phyloP scores from a whole-genome alignment of 1,140 invertebrate genomes.

The Ceratosolen fusciceps region DNA sequence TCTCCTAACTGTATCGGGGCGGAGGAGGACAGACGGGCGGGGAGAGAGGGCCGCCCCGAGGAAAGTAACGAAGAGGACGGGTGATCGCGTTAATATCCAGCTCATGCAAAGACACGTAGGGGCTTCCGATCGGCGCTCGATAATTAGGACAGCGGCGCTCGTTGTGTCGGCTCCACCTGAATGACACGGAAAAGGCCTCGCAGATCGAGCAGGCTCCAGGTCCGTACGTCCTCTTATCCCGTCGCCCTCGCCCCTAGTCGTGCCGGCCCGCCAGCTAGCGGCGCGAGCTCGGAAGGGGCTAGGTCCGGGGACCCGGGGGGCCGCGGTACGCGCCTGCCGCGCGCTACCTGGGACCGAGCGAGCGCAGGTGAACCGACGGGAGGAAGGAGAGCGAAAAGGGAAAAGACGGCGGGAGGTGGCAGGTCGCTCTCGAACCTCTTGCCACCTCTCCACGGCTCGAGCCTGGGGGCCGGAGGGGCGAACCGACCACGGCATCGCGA shows the following conservation, averaged over 20 bases:
- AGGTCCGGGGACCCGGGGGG: background rate
- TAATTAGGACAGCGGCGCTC: slow-evolving; percentile 26
- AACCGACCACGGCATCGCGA: background rate
- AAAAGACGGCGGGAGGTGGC: slow-evolving; percentile 50
- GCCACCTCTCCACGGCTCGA: slow-evolving; percentile 33
- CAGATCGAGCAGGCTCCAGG: background rate
- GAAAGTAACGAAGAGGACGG: background rate
- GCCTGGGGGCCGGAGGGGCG: background rate
- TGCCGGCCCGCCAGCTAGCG: background rate
- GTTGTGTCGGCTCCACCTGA: slow-evolving; percentile 9
- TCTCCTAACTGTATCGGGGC: slow-evolving; percentile 14
- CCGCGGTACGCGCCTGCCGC: slow-evolving; percentile 29
- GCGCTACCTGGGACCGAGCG: slow-evolving; percentile 18
- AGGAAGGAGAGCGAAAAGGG: slow-evolving; percentile 52
- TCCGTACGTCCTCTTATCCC: background rate
- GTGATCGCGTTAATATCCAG: slow-evolving; percentile 15
- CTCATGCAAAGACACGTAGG: background rate
- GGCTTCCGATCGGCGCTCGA: slow-evolving; percentile 10
- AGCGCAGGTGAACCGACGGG: slow-evolving; percentile 34
- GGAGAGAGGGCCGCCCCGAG: no score
- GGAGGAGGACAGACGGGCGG: no score
- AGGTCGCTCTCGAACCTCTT: slow-evolving; percentile 2
- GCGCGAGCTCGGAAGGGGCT: no score
- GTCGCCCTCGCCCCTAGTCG: background rate
- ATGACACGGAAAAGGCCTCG: slow-evolving; percentile 8